These are phyloP conservation scores for Formica exsecta DNA, from an alignment of 1,140 invertebrate species.

Conservation along the genomic window DNA sequence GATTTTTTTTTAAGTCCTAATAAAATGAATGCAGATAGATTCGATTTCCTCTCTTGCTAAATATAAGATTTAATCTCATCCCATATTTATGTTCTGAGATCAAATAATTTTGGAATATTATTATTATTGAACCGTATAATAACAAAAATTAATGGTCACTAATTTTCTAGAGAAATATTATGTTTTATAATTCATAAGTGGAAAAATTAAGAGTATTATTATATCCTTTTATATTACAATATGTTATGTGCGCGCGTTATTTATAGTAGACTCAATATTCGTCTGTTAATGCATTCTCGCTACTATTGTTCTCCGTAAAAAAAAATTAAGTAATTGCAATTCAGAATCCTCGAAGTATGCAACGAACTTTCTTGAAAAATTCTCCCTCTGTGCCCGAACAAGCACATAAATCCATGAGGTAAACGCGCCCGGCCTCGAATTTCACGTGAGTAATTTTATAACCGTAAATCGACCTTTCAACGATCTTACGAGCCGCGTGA, in stretches of 20 bases:
- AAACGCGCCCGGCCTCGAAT: conserved; percentile 79
- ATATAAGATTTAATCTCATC: neutral
- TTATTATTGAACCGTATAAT: neutral
- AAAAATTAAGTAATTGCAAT: neutral
- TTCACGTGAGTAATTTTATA: conserved; percentile 84
- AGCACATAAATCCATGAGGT: conserved; percentile 75
- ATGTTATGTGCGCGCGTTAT: too few relatives aligned
- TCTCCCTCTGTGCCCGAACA: conserved; percentile 45
- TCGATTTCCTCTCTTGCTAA: neutral
- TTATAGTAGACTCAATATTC: neutral
- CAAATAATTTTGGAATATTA: neutral
- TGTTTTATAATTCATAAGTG: too few relatives aligned
- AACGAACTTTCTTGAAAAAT: conserved; percentile 53
- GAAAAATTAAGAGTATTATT: too few relatives aligned
- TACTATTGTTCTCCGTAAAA: neutral
- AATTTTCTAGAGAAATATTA: too few relatives aligned
- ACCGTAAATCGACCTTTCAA: conserved; percentile 86
- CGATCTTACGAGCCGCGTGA: conserved; percentile 75
- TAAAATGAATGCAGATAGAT: neutral
- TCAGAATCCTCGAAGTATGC: neutral
- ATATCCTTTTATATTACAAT: too few relatives aligned
- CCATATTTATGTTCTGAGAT: neutral
- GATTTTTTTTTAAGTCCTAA: conserved; percentile 33
- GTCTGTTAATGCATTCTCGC: neutral
- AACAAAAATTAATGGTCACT: neutral